Base-by-base conservation (phyloP, 1,140 invertebrate genomes). In the Pseudomyrmex pallidus region DNA sequence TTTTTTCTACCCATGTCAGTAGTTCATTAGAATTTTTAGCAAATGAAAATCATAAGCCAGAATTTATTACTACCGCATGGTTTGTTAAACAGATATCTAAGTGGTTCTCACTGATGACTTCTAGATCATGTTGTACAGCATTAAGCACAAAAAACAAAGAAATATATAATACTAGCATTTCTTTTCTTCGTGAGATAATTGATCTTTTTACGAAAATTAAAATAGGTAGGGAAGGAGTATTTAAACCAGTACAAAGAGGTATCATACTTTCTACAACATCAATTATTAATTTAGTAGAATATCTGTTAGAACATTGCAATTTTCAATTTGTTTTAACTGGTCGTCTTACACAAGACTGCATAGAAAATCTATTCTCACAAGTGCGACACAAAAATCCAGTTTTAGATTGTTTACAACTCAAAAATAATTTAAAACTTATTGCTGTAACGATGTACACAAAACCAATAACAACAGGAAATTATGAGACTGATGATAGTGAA, bases 401-500 rank as follows among this genome's bases (percentile, higher is more conserved):
- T 35, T 56, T 70, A 70, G 56, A 70, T 56, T 22, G 50, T 56
- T n/a, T 70, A 56, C 64, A 67, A 52, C 3, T 52, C 15, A 67
- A 67, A 52, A 67, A 67, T 67, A 52, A 67, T 66, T 17, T 68
- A 22, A 56, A 70, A 54, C 54, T 70, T 54, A 70, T 70, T 70
- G 15, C 67, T 22, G 22, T 22, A 22, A 22, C 22, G 22, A 22
- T 22, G 22, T 22, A 22, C 22, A 22, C n/a, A n/a, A 22, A 22
- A 22, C 22, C 22, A 22, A 22, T 22, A 22, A 1, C 1, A 22
- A 22, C 22, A 1, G 22, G 1, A 22, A 22, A 22, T 22, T 22
- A 22, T 22, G 22, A 22, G 0, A 22, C 1, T 22, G 22, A 22
- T 22, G 22, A 22, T 22, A 22, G 22, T 22, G 22, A 22, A 22